phyloP scores from a whole-genome alignment of 2,888 invertebrate genomes.

The Aethes cnicana region DNA sequence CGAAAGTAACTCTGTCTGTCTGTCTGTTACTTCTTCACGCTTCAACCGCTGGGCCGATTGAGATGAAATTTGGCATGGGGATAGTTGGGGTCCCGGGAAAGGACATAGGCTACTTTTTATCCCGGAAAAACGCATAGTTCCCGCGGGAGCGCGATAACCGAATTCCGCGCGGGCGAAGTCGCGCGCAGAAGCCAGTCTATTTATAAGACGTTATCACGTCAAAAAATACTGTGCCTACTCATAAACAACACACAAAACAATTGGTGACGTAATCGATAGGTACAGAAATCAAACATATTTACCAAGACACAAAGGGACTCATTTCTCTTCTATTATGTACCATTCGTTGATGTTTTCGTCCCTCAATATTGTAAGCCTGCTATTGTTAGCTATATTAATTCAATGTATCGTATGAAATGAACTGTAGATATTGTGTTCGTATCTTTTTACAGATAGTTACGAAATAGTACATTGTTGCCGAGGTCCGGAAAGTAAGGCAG shows the following conservation, averaged over 20 bases:
- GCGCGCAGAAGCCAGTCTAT: conserved; percentile 3
- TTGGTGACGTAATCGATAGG: conserved; percentile 18
- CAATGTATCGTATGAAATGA: conserved; percentile 19
- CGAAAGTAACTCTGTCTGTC: no score
- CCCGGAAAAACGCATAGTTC: no score
- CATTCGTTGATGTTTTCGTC: conserved; percentile 23
- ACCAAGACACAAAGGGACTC: conserved; percentile 17
- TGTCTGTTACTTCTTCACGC: no score
- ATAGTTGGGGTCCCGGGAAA: no score
- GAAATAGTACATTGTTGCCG: no score
- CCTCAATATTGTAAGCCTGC: conserved; percentile 3
- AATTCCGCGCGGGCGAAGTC: no score
- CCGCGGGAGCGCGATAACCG: no score
- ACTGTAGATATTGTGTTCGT: conserved; percentile 2
- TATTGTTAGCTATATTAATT: conserved; percentile 20
- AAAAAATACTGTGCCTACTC: conserved; percentile 12
- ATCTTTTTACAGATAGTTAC: conserved; percentile 17
- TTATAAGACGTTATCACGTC: not conserved
- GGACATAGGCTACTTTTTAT: no score
- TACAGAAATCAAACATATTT: conserved; percentile 26
- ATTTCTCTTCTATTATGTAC: conserved; percentile 20
- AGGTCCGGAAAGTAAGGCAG: no score
- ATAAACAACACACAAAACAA: conserved; percentile 21
- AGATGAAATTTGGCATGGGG: no score
- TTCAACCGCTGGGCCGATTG: no score